A percentile compares a stretch with the other conserved stretches of the same genome.
phyloP scores from a whole-genome alignment of 1,140 invertebrate species.

The Liolophura sinensis region DNA sequence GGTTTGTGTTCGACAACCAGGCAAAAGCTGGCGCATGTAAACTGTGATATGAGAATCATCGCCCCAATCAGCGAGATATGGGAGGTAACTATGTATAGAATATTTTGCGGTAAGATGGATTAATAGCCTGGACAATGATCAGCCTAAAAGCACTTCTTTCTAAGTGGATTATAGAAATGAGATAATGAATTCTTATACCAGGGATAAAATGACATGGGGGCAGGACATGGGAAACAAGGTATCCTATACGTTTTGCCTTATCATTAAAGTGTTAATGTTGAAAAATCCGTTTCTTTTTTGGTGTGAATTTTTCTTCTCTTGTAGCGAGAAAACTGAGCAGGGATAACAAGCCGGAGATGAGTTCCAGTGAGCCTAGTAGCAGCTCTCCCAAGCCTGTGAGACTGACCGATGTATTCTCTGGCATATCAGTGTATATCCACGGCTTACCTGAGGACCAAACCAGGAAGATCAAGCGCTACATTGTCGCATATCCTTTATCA shows the following conservation, averaged over 20 bases:
- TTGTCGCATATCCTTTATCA: slow-evolving; percentile 53
- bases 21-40: no score
- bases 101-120: no score
- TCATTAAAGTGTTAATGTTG: not conserved
- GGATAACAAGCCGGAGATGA: no score
- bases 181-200: not conserved
- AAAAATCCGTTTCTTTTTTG: not conserved
- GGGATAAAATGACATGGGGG: not conserved
- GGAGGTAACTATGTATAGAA: no score
- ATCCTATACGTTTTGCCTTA: not conserved
- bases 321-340: not conserved
- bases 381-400: not conserved
- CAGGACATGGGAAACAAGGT: slow-evolving; percentile 5
- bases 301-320: not conserved
- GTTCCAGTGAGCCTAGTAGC: not conserved
- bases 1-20: no score
- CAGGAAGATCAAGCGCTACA: slow-evolving; percentile 40
- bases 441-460: slow-evolving; percentile 24
- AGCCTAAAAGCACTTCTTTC: no score
- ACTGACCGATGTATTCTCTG: slow-evolving; percentile 32
- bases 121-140: no score
- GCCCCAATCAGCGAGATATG: no score
- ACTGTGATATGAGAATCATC: no score
- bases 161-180: no score
- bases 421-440: slow-evolving; percentile 33